A percentile compares a stretch with the other conserved stretches of the same genome.
Evolutionary conservation across 2,113 vertebrate genomes (phyloP).

Genomic region (Rostratula benghalensis): DNA sequence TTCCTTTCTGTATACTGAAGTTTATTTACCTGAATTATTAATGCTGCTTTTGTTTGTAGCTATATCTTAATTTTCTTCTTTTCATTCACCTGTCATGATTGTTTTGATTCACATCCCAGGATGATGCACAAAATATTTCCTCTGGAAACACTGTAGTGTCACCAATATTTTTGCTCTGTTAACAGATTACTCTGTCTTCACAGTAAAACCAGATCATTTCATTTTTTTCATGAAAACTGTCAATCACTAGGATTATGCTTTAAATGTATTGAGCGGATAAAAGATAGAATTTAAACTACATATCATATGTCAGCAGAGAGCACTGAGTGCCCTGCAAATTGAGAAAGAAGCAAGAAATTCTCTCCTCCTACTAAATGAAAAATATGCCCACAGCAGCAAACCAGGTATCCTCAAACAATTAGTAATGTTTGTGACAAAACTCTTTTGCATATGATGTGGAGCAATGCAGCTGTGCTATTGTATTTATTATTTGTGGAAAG

Average conservation of each 20-base stretch:
- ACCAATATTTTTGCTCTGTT: constrained; percentile 70
- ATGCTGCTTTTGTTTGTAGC: constrained; percentile 76
- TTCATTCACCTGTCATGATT: constrained; percentile 75
- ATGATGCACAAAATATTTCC: constrained; percentile 73
- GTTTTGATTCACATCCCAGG: constrained; percentile 73
- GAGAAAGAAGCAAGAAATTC: constrained; percentile 21
- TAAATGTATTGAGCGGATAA: constrained; percentile 68
- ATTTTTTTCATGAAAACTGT: constrained; percentile 69
- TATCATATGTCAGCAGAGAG: constrained; percentile 64
- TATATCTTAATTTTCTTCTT: constrained; percentile 75
- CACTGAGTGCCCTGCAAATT: constrained; percentile 36
- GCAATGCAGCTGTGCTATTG: neutral
- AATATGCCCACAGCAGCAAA: constrained; percentile 11
- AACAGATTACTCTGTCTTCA: constrained; percentile 72
- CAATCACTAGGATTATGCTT: constrained; percentile 70
- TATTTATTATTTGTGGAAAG: constrained; percentile 2
- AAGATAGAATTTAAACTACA: constrained; percentile 73
- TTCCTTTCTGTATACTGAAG: constrained; percentile 68
- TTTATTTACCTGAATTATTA: constrained; percentile 82
- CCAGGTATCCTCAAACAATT: constrained; percentile 33
- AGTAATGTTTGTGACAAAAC: constrained; percentile 9
- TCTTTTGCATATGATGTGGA: neutral
- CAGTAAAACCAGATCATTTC: constrained; percentile 57
- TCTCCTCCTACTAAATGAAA: constrained; percentile 28
- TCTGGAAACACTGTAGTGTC: constrained; percentile 68